A percentile compares a stretch with the other conserved stretches of the same genome.
phyloP scores from a whole-genome alignment of 2,888 invertebrate species.

The Drosophila testacea region DNA sequence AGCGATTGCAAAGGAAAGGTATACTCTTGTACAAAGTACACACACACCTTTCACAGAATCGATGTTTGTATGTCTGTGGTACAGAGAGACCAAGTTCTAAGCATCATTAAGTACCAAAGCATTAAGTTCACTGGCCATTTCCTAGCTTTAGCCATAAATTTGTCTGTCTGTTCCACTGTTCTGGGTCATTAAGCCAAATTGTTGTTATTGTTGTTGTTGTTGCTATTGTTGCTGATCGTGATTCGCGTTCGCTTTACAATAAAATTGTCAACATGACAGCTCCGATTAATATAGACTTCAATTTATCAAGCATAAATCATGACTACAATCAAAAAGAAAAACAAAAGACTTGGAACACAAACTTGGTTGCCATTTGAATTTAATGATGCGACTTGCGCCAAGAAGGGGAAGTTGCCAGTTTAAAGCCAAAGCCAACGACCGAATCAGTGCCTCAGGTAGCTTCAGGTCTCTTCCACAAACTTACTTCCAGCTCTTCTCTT shows the following conservation, averaged over 20 bases:
- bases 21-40: conserved; percentile 15
- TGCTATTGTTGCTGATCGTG: conserved; percentile 43
- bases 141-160: conserved; percentile 50
- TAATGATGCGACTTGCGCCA: conserved; percentile 36
- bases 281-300: conserved; percentile 72
- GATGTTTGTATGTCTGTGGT: conserved; percentile 3
- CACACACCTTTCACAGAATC: conserved; percentile 52
- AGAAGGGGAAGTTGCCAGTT: conserved; percentile 25
- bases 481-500: conserved; percentile 9
- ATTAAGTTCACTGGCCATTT: conserved; percentile 57
- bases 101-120: conserved; percentile 48
- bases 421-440: conserved; percentile 54
- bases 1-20: conserved; percentile 65
- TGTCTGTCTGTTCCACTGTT: conserved; percentile 45
- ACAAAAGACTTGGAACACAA: conserved; percentile 64
- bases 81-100: conserved; percentile 34
- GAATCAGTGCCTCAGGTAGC: conserved; percentile 26
- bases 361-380: conserved; percentile 47
- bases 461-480: conserved; percentile 7
- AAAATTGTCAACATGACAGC: conserved; percentile 80
- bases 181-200: conserved; percentile 59
- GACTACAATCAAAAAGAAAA: conserved; percentile 1
- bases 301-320: conserved; percentile 72
- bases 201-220: conserved; percentile 40
- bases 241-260: conserved; percentile 54